A percentile compares a stretch with the other conserved stretches of the same genome.
phyloP scores from a whole-genome alignment of 2,113 vertebrate species.

The Spermophilus dauricus region DNA sequence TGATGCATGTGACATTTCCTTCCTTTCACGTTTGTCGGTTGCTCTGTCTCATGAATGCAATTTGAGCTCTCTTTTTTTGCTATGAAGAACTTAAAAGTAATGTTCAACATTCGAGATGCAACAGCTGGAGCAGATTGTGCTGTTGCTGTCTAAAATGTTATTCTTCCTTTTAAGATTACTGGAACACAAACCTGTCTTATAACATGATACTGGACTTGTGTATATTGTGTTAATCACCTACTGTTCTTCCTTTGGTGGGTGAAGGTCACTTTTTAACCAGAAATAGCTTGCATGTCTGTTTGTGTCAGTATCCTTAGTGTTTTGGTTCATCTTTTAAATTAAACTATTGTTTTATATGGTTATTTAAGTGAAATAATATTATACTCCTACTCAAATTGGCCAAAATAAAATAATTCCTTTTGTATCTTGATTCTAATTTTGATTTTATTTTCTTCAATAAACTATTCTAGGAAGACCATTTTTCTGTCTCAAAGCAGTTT shows the following conservation, averaged over 20 bases:
- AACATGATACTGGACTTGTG: neutral
- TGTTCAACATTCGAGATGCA: slow-evolving; percentile 59
- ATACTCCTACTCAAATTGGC: neutral
- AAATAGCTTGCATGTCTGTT: slow-evolving; percentile 35
- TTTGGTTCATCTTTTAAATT: slow-evolving; percentile 28
- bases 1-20: slow-evolving; percentile 83
- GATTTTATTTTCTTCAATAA: slow-evolving; percentile 45
- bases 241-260: neutral
- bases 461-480: slow-evolving; percentile 57
- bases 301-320: slow-evolving; percentile 64
- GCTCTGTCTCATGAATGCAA: slow-evolving; percentile 59
- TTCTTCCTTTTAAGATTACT: slow-evolving; percentile 67
- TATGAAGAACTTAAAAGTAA: slow-evolving; percentile 71
- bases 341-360: neutral
- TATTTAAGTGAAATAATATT: slow-evolving; percentile 35
- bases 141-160: slow-evolving; percentile 77
- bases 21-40: slow-evolving; percentile 57
- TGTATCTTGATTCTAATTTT: slow-evolving; percentile 52
- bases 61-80: slow-evolving; percentile 69
- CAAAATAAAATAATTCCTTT: slow-evolving; percentile 46
- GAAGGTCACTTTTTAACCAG: slow-evolving; percentile 13
- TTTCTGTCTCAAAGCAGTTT: slow-evolving; percentile 56
- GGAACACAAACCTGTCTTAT: slow-evolving; percentile 34
- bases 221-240: slow-evolving; percentile 56
- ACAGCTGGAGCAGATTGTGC: slow-evolving; percentile 50